Base-by-base conservation (phyloP, 92 coral and sea anemone species). In the Porites cylindrica region DNA sequence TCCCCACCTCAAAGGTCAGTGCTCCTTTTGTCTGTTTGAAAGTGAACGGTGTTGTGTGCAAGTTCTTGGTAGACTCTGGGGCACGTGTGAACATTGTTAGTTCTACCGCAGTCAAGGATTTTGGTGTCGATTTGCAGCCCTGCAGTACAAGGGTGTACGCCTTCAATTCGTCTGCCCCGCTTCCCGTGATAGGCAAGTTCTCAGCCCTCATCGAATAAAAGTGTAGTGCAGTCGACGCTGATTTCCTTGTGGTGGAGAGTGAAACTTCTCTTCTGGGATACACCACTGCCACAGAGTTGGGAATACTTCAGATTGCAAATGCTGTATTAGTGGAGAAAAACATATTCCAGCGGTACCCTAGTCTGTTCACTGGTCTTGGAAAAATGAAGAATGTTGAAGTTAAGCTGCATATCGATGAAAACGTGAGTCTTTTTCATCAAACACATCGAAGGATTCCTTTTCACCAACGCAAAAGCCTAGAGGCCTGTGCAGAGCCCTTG, bases 191-290 rank as follows among this genome's bases (percentile, higher is more conserved):
- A 50, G 91, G 91, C 2, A 81, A 82, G 47, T 76, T 88, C 71
- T 18, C 51, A 1, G 87, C 91, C 21, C 51, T 66, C 17, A 70
- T 86, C 6, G 84, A 77, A 69, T 75, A 82, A 16, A 84, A 72
- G 63, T 20, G 67, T 50, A 63, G 81, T 75, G 14, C 65, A 74
- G 75, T 74, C 43, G n/a, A 76, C 18, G 32, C 85, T 59, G 80
- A 87, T 17, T 84, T 84, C 64, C 72, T 84, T 12, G 82, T 75
- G 51, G 88, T 84, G 19, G 80, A 87, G 29, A 66, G 52, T 61
- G 11, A 87, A 26, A 87, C 91, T 17, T 87, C 81, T 80, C 91
- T 62, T 78, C 91, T 80, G 58, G 91, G 91, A 88, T 88, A 80
- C 63, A 4, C 91, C 64, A 69, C 91, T 1, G 81, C 91, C 8